Base-by-base conservation (phyloP, 1,140 invertebrate species). In the Drosophila repletoides region DNA sequence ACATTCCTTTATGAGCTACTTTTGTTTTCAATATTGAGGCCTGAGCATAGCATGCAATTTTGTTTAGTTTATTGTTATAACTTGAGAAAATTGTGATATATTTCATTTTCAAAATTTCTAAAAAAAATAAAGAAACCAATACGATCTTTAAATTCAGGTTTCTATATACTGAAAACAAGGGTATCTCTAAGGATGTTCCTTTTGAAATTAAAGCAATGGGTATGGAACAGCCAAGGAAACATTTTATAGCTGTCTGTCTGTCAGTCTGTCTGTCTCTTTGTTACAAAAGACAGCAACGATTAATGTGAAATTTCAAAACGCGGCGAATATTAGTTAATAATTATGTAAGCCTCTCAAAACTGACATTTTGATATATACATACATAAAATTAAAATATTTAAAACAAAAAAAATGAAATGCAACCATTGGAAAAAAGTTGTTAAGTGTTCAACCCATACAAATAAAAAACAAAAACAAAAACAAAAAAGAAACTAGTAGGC, bases 341-440 rank as follows among this genome's bases (percentile, higher is more conserved):
- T 10, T 49, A 15, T 45, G 12, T 43, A 28, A 22, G 36, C 48
- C 58, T 52, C 52, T 45, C 33, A 49, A 55, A 56, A 58, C 51
- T 33, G 34, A 65, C 34, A 49, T 66, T 66, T 66, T 66, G 34
- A 66, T 59, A 58, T n/a, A n/a, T n/a, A n/a, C n/a, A n/a, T n/a
- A n/a, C n/a, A n/a, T n/a, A n/a, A n/a, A n/a, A 48, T 9, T 15
- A 15, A 59, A 38, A 29, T 49, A 59, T 56, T 36, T 46, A 48
- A 55, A 36, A 34, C 10, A 34, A 3, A 33, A 1, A 34, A n/a
- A 21, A 29, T 28, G 34, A 10, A n/a, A 36, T 29, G 45, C 40
- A 58, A 46, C 10, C 12, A 55, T 51, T 26, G 15, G 17, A 17
- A 12, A 40, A 46, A 66, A 28, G 22, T 61, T 52, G 46, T 67